Conservation (phyloP, 2,888 invertebrate genomes). For the Caenorhabditis sp. region DNA sequence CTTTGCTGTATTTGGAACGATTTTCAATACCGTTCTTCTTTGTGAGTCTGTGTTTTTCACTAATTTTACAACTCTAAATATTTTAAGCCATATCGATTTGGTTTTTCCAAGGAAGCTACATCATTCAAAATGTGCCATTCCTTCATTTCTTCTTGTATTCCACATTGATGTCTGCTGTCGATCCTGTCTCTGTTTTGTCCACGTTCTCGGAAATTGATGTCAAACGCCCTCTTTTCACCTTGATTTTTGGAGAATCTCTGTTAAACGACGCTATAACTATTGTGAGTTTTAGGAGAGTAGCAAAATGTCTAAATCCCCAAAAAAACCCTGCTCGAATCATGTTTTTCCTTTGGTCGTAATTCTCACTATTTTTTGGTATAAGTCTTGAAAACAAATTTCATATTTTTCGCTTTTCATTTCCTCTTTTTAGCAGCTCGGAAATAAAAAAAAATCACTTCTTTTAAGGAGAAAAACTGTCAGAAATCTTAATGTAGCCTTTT, state of each 20-base stretch:
- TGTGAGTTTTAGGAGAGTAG: slow-evolving; percentile 69
- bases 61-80: background rate
- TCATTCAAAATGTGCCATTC: background rate
- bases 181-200: slow-evolving; percentile 63
- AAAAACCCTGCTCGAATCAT: no score
- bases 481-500: no score
- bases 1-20: slow-evolving; percentile 89
- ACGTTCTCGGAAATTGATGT: slow-evolving; percentile 79
- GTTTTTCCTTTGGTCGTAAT: no score
- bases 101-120: background rate
- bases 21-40: slow-evolving; percentile 84
- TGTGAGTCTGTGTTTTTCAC: no score
- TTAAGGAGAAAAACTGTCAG: no score
- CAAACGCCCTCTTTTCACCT: slow-evolving; percentile 40
- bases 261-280: slow-evolving; percentile 84
- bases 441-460: no score
- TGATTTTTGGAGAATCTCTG: slow-evolving; percentile 51
- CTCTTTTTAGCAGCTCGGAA: no score
- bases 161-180: slow-evolving; percentile 65
- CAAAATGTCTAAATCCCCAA: no score
- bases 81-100: slow-evolving; percentile 14
- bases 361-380: background rate
- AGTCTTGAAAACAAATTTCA: background rate
- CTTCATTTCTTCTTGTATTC: slow-evolving; percentile 37
- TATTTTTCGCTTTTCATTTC: no score